Base-by-base conservation (phyloP, 2,888 invertebrate genomes). In the Seira ritae region DNA sequence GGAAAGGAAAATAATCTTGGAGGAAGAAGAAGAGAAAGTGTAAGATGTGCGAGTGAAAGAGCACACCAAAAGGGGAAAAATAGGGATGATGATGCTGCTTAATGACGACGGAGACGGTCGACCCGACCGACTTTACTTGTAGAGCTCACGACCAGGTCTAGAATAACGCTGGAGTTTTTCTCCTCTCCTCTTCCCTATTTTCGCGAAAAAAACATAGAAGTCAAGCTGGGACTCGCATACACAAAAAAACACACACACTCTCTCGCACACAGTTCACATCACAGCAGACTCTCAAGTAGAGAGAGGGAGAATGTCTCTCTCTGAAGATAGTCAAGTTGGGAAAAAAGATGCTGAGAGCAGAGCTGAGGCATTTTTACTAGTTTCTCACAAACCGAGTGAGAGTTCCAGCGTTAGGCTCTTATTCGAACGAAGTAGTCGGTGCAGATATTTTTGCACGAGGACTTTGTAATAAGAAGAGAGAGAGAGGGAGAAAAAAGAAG, bases 41-140 rank as follows among this genome's bases (percentile, higher is more conserved):
- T 67, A 24, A 67, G 22, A 15, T 67, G 67, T 67, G 55, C 55
- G 55, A 74, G 79, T 73, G 68, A 80, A 73, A 74, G 70, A 68
- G 80, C 65, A 70, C 73, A 55, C 55, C 55, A 55, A 70, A 75
- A 31, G 31, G 80, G 80, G 75, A 75, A 80, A 74, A 80, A 80
- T 8, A 80, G 80, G 80, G 80, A 80, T 80, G 31, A 31, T 31
- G 80, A 80, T 80, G 66, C 62, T 80, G 70, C 80, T 69, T 80
- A 80, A 70, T 75, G 69, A 80, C 74, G 80, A 80, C 80, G 80
- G 80, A 80, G 80, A 80, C 75, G 80, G 80, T 80, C 80, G 80
- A 80, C 80, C 80, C 80, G 75, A 75, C 80, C 80, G 80, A 80
- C 80, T 80, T 80, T 80, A 80, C 80, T 80, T 80, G 80, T 80